A percentile compares a stretch with the other conserved stretches of the same genome.
These are phyloP conservation scores for Malthinus flaveolus DNA, from an alignment of 2,888 invertebrate species.

Conservation along the genomic window DNA sequence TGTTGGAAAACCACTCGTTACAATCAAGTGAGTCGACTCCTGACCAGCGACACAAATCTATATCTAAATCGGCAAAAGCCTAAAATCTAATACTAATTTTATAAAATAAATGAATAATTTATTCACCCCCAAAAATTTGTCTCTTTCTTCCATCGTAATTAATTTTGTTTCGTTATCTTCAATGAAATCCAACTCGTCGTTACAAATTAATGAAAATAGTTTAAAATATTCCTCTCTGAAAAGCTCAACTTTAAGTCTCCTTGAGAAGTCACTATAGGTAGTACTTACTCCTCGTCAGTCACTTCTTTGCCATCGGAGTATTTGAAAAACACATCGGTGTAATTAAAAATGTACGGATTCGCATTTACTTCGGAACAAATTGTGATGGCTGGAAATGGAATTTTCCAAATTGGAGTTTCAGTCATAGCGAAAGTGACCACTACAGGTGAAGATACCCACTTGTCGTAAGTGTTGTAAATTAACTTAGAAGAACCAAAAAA, in stretches of 20 bases:
- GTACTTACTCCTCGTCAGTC: slow-evolving; percentile 7
- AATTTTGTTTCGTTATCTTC: background rate
- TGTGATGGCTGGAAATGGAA: slow-evolving; percentile 55
- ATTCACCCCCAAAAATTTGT: background rate
- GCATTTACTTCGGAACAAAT: slow-evolving; percentile 43
- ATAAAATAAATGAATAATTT: background rate
- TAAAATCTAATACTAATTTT: background rate
- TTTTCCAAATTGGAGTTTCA: slow-evolving; percentile 69
- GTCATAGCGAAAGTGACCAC: slow-evolving; percentile 77
- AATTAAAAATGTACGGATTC: slow-evolving; percentile 7
- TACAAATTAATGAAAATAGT: background rate
- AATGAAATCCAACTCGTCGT: background rate
- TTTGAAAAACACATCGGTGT: slow-evolving; percentile 5
- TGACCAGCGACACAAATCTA: background rate
- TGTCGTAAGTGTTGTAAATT: slow-evolving; percentile 68
- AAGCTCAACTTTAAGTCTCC: background rate
- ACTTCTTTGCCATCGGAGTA: background rate
- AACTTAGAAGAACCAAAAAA: slow-evolving; percentile 63
- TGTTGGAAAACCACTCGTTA: background rate
- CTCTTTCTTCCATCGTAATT: background rate
- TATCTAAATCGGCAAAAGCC: background rate
- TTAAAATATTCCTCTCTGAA: background rate
- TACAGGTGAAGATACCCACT: slow-evolving; percentile 74
- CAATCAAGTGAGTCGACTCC: background rate
- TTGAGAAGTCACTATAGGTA: no score